Evolutionary conservation across 1,140 invertebrate genomes (phyloP).

Genomic region (Samia ricini): DNA sequence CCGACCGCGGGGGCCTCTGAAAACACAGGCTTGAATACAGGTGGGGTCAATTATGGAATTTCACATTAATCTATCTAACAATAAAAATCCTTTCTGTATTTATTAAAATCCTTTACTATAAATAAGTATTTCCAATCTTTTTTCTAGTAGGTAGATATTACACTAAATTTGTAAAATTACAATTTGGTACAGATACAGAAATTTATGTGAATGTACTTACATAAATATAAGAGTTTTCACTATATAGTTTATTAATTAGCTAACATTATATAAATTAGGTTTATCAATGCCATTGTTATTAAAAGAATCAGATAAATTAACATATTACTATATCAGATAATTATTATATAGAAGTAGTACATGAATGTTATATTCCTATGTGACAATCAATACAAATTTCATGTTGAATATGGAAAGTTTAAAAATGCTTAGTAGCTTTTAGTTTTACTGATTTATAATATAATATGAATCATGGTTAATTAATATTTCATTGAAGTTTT

Average conservation of each 20-base stretch:
- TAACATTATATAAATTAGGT: background rate
- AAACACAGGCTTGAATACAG: constrained; percentile 78
- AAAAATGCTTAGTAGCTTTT: no score
- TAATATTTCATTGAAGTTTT: background rate
- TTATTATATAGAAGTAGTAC: background rate
- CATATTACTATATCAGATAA: background rate
- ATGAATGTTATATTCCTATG: background rate
- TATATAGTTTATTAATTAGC: background rate
- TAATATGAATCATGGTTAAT: background rate
- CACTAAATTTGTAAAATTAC: background rate
- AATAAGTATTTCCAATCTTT: background rate
- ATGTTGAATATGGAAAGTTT: background rate
- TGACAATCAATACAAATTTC: background rate
- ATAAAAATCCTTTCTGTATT: background rate
- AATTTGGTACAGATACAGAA: background rate
- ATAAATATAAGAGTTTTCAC: background rate
- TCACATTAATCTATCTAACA: constrained; percentile 60
- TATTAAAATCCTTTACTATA: background rate
- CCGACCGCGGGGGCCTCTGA: constrained; percentile 60
- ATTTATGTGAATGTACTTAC: background rate
- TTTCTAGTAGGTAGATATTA: background rate
- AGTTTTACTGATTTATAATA: background rate
- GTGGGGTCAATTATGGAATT: constrained; percentile 79
- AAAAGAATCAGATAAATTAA: background rate
- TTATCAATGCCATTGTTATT: background rate